Base-by-base conservation (phyloP, 2,797 vertebrate species). In the Champsocephalus esox region DNA sequence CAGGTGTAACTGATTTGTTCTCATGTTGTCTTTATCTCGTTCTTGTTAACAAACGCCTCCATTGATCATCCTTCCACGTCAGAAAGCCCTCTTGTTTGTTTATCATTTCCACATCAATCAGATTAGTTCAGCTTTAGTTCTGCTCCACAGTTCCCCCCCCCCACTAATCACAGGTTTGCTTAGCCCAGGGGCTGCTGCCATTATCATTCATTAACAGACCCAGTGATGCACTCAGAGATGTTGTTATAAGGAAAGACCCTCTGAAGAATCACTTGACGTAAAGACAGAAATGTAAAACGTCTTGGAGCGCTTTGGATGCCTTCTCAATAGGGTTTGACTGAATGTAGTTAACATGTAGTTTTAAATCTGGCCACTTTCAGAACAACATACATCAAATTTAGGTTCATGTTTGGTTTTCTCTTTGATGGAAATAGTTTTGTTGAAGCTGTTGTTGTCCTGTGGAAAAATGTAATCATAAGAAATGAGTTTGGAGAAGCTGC, bases 31-130 rank as follows among this genome's bases (percentile, higher is more conserved):
- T 45, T 55, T 16, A 4, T 48, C 19, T 70, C 4, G 1, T 28
- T 28, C 28, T 28, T 28, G 28, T 28, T 28, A 28, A 28, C 28
- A 11, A 14, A 45, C 3, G 19, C 19, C 19, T 52, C 17, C 10
- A 16, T 61, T 19, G 3, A 6, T 10, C 8, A 0, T 41, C 11
- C 49, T 9, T 54, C 4, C 44, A 51, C 56, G 17, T 6, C 2
- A 28, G 41, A 59, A 54, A 21, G 49, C 54, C 21, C 8, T 50
- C 32, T 24, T 55, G 46, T 50, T 41, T 66, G 45, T 52, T 66
- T 34, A 54, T 64, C 50, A 48, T 75, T 67, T 46, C n/a, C n/a
- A 48, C 46, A 57, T 61, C 63, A 73, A 16, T 69, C 43, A 16
- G 7, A 66, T 58, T 43, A 12, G 68, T 71, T 77, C 58, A 52